A percentile compares a stretch with the other conserved stretches of the same genome.
Conservation (phyloP, 2,113 vertebrate genomes). For the Elephantulus edwardii region DNA sequence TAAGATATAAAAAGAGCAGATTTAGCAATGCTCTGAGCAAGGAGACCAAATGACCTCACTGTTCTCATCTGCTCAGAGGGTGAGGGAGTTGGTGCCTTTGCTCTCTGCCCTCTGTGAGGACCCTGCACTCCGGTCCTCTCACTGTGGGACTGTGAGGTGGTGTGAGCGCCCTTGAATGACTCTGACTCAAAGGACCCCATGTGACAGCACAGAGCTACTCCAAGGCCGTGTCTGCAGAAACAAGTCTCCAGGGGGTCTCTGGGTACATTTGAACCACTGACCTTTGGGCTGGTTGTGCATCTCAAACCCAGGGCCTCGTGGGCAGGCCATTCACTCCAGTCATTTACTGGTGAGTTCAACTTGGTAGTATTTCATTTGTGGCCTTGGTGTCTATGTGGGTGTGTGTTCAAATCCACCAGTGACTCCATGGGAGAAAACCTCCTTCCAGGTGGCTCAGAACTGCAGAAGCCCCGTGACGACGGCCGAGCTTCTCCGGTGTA, state of each 20-base stretch:
- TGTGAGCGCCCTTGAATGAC: not conserved
- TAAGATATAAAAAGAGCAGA: not conserved
- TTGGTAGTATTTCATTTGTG: not conserved
- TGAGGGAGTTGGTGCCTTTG: not conserved
- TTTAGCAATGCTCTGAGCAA: not conserved
- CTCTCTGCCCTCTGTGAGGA: not conserved
- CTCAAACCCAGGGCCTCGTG: too few relatives aligned
- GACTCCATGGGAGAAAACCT: too few relatives aligned
- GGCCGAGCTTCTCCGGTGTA: too few relatives aligned
- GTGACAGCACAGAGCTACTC: not conserved
- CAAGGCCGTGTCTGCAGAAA: not conserved
- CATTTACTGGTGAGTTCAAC: not conserved
- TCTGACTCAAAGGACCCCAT: not conserved
- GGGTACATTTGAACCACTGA: not conserved
- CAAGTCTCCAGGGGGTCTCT: too few relatives aligned
- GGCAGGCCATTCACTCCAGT: accelerated
- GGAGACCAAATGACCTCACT: too few relatives aligned
- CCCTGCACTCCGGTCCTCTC: not conserved
- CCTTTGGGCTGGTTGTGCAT: not conserved
- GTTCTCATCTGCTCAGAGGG: too few relatives aligned
- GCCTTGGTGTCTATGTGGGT: not conserved
- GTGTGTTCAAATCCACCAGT: not conserved
- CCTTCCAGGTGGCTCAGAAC: too few relatives aligned
- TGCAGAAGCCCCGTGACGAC: too few relatives aligned
- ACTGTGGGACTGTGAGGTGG: not conserved